phyloP scores from a whole-genome alignment of 2,113 vertebrate species.

The Neolamprologus falcicula region DNA sequence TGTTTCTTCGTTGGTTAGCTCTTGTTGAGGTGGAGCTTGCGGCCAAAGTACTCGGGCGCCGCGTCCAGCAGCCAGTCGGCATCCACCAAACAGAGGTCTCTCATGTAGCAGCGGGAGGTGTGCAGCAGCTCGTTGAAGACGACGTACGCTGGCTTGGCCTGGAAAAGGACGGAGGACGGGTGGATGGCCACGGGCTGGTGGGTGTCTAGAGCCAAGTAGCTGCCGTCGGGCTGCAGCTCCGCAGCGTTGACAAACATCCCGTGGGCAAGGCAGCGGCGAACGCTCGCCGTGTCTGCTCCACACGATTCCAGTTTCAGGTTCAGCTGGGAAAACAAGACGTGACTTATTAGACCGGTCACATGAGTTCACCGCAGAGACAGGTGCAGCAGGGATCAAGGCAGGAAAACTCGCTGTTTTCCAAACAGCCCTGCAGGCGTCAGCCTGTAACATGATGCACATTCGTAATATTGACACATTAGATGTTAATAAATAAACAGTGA shows the following conservation, averaged over 20 bases:
- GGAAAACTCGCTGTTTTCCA: not conserved
- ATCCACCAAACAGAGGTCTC: conserved; percentile 88
- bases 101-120: conserved; percentile 93
- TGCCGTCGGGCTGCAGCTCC: conserved; percentile 84
- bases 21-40: conserved; percentile 71
- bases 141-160: conserved; percentile 84
- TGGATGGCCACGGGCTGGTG: conserved; percentile 88
- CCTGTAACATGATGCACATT: not conserved
- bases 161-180: conserved; percentile 92
- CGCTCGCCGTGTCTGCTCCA: conserved; percentile 65
- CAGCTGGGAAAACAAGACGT: conserved; percentile 63
- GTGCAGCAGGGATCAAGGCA: not conserved
- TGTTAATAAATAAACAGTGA: not conserved
- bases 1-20: conserved; percentile 49
- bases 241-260: conserved; percentile 88
- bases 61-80: conserved; percentile 87
- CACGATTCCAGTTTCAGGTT: conserved; percentile 81
- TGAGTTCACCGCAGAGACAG: not conserved
- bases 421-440: too few species aligned
- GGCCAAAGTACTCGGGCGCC: conserved; percentile 83
- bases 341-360: not conserved
- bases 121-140: conserved; percentile 85
- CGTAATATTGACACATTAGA: not conserved
- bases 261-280: conserved; percentile 90
- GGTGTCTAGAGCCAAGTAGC: conserved; percentile 80